A percentile compares a stretch with the other conserved stretches of the same genome.
Evolutionary conservation across 2,113 vertebrate species (phyloP).

Genomic region (Ctenomys sociabilis): DNA sequence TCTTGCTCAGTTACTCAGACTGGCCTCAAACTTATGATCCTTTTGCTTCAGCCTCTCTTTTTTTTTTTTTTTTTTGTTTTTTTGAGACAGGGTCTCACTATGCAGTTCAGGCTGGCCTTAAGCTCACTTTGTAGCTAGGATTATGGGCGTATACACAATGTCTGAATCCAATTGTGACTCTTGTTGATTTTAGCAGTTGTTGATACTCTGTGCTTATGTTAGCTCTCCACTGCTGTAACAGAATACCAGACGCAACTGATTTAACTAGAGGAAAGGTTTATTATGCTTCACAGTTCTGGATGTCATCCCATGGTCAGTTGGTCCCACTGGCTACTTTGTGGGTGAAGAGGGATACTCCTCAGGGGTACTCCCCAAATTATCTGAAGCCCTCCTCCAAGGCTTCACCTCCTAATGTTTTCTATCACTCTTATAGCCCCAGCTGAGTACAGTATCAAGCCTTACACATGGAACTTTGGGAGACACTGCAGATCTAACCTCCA

Average conservation of each 20-base stretch:
- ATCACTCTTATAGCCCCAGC: neutral
- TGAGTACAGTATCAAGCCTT: neutral
- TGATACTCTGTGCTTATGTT: neutral
- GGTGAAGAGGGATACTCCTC: neutral
- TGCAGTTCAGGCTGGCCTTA: no score
- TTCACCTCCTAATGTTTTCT: neutral
- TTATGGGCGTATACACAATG: neutral
- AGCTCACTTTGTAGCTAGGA: neutral
- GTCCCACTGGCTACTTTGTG: neutral
- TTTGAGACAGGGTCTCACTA: no score
- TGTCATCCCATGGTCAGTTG: neutral
- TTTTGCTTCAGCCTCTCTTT: neutral
- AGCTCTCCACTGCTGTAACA: neutral
- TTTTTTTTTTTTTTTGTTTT: no score
- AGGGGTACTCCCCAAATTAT: neutral
- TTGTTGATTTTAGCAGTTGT: neutral
- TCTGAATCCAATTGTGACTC: neutral
- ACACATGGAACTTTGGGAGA: neutral
- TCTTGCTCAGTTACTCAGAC: neutral
- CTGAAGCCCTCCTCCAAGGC: neutral
- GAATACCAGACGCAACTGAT: neutral
- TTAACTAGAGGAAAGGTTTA: neutral
- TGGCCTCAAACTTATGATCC: neutral
- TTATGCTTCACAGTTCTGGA: neutral
- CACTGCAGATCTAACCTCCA: neutral